Percentiles rank a stretch among this genome's conserved stretches.
phyloP scores from a whole-genome alignment of 2,797 vertebrate genomes.

The Pangasius larnaudii region DNA sequence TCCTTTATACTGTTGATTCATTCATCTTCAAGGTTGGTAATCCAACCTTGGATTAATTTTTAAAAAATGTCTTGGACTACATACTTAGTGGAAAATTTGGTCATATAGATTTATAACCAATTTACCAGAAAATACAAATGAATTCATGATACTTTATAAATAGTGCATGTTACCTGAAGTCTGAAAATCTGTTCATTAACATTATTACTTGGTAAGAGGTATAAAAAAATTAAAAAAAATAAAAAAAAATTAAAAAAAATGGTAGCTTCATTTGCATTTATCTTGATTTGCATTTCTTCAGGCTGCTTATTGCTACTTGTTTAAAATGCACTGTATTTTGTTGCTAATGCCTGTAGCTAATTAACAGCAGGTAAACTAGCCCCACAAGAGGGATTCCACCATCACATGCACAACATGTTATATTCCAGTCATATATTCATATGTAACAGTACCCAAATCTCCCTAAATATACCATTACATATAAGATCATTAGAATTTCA shows the following conservation, averaged over 20 bases:
- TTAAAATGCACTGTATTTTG: not conserved
- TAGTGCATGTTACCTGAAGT: not conserved
- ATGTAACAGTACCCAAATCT: not conserved
- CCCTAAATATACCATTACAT: not conserved
- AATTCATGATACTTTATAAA: too few relatives aligned
- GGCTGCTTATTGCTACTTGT: not conserved
- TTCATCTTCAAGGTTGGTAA: too few relatives aligned
- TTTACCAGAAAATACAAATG: too few relatives aligned
- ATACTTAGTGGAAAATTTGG: too few relatives aligned
- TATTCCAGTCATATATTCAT: not conserved
- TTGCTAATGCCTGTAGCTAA: not conserved
- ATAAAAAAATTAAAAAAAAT: too few relatives aligned
- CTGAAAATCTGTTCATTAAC: too few relatives aligned
- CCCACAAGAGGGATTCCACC: not conserved
- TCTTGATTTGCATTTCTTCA: not conserved
- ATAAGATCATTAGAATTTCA: not conserved
- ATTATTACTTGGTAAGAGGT: not conserved
- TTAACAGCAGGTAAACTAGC: not conserved
- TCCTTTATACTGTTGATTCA: too few relatives aligned
- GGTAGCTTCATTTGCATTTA: not conserved
- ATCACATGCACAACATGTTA: not conserved
- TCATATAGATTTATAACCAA: too few relatives aligned
- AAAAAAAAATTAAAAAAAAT: too few relatives aligned
- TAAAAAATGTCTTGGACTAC: too few relatives aligned
- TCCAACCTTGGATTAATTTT: too few relatives aligned